Evolutionary conservation across 2,797 vertebrate species (phyloP).

Genomic region (Craterocephalus amniculus): DNA sequence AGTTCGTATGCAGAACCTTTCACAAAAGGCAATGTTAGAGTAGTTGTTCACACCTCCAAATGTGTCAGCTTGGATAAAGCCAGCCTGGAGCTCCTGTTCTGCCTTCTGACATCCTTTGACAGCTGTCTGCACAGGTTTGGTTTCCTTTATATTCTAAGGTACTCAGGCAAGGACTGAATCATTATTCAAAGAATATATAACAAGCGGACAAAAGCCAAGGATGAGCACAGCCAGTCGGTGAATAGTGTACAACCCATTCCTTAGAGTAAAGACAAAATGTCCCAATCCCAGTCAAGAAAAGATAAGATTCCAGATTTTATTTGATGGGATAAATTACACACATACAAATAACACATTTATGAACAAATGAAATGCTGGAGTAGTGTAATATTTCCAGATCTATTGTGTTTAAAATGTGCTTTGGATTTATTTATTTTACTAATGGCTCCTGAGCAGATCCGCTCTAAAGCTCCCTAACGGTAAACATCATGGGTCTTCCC

Average conservation of each 20-base stretch:
- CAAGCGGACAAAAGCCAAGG: constrained; percentile 14
- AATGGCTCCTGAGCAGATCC: not conserved
- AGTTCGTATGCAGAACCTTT: constrained; percentile 45
- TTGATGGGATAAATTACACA: not conserved
- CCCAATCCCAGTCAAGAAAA: not conserved
- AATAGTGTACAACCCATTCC: constrained; percentile 7
- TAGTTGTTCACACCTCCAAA: constrained; percentile 70
- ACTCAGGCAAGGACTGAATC: constrained; percentile 50
- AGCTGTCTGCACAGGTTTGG: constrained; percentile 75
- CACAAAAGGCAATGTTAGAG: constrained; percentile 65
- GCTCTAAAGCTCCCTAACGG: not conserved
- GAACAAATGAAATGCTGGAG: not conserved
- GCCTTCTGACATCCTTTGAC: constrained; percentile 70
- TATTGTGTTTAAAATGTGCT: constrained; percentile 15
- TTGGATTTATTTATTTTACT: constrained; percentile 14
- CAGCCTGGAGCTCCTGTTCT: constrained; percentile 55
- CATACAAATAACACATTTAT: not conserved
- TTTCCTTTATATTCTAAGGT: constrained; percentile 48
- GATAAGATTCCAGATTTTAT: not conserved
- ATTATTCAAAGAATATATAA: constrained; percentile 39
- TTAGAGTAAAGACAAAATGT: not conserved
- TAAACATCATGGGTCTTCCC: constrained; percentile 41
- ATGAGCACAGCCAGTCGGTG: constrained; percentile 5
- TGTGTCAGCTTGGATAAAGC: constrained; percentile 51
- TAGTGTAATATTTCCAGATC: not conserved